Evolutionary conservation across 2,113 vertebrate species (phyloP).

Genomic region (Polyodon spathula): DNA sequence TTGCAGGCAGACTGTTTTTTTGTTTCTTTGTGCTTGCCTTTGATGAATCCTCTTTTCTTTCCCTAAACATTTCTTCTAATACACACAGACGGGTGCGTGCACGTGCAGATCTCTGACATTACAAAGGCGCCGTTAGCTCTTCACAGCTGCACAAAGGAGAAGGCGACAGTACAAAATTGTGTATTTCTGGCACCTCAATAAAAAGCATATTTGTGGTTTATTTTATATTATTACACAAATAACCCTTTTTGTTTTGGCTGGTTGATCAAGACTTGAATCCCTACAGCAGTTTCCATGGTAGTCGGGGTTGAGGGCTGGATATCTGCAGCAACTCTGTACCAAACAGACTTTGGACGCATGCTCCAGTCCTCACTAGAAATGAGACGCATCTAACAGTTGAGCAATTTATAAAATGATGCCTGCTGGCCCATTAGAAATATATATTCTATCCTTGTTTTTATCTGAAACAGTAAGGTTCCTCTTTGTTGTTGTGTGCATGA

Average conservation of each 20-base stretch:
- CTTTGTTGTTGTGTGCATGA: too few relatives aligned
- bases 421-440: too few relatives aligned
- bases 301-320: too few relatives aligned
- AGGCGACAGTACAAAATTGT: neutral
- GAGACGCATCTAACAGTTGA: too few relatives aligned
- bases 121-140: neutral
- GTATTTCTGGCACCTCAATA: slow-evolving; percentile 7
- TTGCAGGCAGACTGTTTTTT: neutral
- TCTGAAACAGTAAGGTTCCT: too few relatives aligned
- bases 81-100: neutral
- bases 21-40: neutral
- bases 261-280: slow-evolving; percentile 1
- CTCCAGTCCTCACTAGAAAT: too few relatives aligned
- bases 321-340: too few relatives aligned
- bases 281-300: neutral
- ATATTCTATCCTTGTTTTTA: too few relatives aligned
- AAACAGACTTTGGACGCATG: too few relatives aligned
- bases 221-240: slow-evolving; percentile 4
- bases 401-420: too few relatives aligned
- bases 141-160: too few relatives aligned
- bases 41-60: neutral
- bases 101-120: neutral
- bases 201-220: neutral
- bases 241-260: neutral
- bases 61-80: neutral